Evolutionary conservation across 1,140 invertebrate species (phyloP), one percentile per base, ranked within the genome.

Genomic region (Heliothis virescens): DNA sequence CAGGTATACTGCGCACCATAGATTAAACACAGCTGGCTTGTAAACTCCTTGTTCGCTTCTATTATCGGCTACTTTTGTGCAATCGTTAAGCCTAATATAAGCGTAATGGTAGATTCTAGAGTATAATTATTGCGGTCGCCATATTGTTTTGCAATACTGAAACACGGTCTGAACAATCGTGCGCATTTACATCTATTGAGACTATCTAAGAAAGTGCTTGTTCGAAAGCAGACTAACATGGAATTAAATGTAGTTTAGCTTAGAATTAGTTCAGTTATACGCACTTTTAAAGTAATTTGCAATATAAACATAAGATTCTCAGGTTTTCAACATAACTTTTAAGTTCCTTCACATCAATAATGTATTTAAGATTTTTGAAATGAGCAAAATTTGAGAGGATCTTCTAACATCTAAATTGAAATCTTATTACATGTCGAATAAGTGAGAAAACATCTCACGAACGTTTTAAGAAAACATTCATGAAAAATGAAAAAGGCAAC

Each of bases 71-170:
- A 80, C 80, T 79, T 87, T 87, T 82, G 81, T 86, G 84, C 84
- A 86, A 90, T 81, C 62, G 52, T 55, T 69, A 48, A 78, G 52
- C 63, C 75, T 78, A 78, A 78, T 69, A 57, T 78, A 69, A 78
- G 50, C 62, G 75, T 78, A 69, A 57, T 69, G 62, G 74, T 76
- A 63, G 74, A 57, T 69, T 78, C 75, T 78, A 59, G 50, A 57
- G 81, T 82, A 63, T 88, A 88, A 89, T 87, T 71, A 71, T 71
- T 86, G 84, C 77, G 41, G 60, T 65, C 80, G 75, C 80, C 74
- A 79, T 85, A 83, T 83, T 83, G 83, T 85, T 86, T 82, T 83
- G 82, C 81, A 85, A 87, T 83, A 77, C 79, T 81, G 81, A 86
- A 85, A 82, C 78, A 75, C 34, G 71, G 65, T 81, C 59, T 47